Evolutionary conservation across 2,797 vertebrate species (phyloP).

Genomic region (Pangasius macronema): DNA sequence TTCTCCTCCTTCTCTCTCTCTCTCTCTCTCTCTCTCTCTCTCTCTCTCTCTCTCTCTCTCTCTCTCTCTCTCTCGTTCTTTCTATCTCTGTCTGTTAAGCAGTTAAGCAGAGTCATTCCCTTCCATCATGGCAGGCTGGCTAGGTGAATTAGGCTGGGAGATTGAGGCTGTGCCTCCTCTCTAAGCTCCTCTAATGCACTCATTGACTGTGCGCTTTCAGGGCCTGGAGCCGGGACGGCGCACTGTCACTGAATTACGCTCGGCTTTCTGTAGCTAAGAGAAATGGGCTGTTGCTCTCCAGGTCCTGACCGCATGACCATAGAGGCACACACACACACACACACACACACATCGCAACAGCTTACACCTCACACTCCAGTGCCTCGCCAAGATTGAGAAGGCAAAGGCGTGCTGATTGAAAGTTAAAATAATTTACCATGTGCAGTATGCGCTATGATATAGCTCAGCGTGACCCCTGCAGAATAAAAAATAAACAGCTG

Average conservation of each 20-base stretch:
- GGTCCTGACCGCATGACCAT: constrained; percentile 45
- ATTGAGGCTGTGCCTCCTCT: constrained; percentile 68
- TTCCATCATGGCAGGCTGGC: constrained; percentile 63
- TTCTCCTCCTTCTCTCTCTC: neutral
- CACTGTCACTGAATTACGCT: constrained; percentile 69
- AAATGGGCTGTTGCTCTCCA: constrained; percentile 47
- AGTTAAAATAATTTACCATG: constrained; percentile 56
- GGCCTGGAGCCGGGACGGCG: constrained; percentile 63
- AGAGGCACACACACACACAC: constrained; percentile 31
- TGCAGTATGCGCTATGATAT: constrained; percentile 27
- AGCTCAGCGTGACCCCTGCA: constrained; percentile 39
- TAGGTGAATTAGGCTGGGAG: constrained; percentile 77
- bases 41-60: constrained; percentile 13
- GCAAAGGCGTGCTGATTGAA: constrained; percentile 53
- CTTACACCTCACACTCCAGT: constrained; percentile 40
- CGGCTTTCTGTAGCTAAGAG: constrained; percentile 58
- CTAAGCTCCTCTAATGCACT: constrained; percentile 61
- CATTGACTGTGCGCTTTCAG: constrained; percentile 62
- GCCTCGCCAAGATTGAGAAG: constrained; percentile 49
- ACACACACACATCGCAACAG: constrained; percentile 14
- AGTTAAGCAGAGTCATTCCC: constrained; percentile 73
- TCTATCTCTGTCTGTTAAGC: constrained; percentile 34
- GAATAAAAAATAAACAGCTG: constrained; percentile 52
- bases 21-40: constrained; percentile 24
- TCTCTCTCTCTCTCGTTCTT: constrained; percentile 25